A percentile compares a stretch with the other conserved stretches of the same genome.
Evolutionary conservation across 2,113 vertebrate species (phyloP).

Genomic region (Nicator chloris): DNA sequence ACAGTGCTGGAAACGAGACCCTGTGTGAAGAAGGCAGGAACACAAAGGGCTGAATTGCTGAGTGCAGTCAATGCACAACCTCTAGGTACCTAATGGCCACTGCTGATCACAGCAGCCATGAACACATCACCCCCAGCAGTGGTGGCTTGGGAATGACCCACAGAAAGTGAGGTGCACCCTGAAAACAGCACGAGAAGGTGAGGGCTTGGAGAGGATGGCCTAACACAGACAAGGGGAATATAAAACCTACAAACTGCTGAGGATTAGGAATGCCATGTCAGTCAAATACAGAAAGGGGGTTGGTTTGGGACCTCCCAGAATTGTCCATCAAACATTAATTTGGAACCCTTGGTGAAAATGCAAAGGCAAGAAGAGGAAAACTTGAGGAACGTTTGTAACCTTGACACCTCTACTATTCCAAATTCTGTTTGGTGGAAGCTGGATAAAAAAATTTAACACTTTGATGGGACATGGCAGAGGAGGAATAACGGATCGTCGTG

Average conservation of each 20-base stretch:
- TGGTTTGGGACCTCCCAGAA: neutral
- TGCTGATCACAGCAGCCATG: neutral
- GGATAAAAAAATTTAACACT: neutral
- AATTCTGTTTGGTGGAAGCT: neutral
- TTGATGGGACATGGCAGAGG: neutral
- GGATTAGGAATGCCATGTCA: neutral
- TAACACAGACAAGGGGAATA: neutral
- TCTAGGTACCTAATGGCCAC: neutral
- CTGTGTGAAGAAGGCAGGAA: neutral
- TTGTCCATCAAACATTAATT: neutral
- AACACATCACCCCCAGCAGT: neutral
- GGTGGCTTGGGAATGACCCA: neutral
- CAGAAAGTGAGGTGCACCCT: neutral
- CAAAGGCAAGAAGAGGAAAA: neutral
- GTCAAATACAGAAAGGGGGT: neutral
- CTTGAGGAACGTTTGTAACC: neutral
- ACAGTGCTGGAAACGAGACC: neutral
- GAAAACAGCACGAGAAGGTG: neutral
- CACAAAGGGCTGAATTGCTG: neutral
- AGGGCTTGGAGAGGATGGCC: neutral
- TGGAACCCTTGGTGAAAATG: neutral
- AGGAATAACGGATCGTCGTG: neutral
- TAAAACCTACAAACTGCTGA: neutral
- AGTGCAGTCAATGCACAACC: neutral
- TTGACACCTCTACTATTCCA: neutral